Percentiles rank a stretch among this genome's conserved stretches.
Conservation (phyloP, 2,888 invertebrate species). For the Fragum sueziense region DNA sequence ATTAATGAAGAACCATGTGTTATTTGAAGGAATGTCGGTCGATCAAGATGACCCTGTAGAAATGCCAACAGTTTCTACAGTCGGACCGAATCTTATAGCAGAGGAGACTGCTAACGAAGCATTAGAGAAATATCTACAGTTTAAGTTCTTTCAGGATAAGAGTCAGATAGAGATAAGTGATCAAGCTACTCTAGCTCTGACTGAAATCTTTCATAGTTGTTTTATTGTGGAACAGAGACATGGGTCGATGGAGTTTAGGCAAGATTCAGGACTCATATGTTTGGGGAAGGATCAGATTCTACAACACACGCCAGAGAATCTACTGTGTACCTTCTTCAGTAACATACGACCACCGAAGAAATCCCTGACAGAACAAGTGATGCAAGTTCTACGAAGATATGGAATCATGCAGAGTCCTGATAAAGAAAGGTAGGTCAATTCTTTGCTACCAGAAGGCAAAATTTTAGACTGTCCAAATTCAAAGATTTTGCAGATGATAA, state of each 20-base stretch:
- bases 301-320: constrained; percentile 75
- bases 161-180: constrained; percentile 68
- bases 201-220: constrained; percentile 81
- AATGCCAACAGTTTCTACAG: constrained; percentile 74
- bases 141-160: constrained; percentile 69
- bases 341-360: constrained; percentile 76
- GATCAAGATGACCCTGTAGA: constrained; percentile 70
- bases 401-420: constrained; percentile 76
- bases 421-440: constrained; percentile 75
- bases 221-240: constrained; percentile 79
- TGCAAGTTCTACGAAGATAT: constrained; percentile 75
- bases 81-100: constrained; percentile 73
- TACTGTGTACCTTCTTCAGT: constrained; percentile 77
- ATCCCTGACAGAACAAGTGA: constrained; percentile 76
- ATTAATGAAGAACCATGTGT: constrained; percentile 69
- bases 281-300: constrained; percentile 80
- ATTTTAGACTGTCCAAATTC: too few relatives aligned
- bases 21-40: constrained; percentile 67
- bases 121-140: constrained; percentile 75
- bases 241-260: constrained; percentile 64
- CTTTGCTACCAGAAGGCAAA: too few relatives aligned
- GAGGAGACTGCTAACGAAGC: constrained; percentile 75
- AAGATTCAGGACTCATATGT: constrained; percentile 80
- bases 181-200: constrained; percentile 75
- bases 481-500: too few relatives aligned